Conservation (phyloP, 1,140 invertebrate genomes). For the Leptonema lineaticorne region DNA sequence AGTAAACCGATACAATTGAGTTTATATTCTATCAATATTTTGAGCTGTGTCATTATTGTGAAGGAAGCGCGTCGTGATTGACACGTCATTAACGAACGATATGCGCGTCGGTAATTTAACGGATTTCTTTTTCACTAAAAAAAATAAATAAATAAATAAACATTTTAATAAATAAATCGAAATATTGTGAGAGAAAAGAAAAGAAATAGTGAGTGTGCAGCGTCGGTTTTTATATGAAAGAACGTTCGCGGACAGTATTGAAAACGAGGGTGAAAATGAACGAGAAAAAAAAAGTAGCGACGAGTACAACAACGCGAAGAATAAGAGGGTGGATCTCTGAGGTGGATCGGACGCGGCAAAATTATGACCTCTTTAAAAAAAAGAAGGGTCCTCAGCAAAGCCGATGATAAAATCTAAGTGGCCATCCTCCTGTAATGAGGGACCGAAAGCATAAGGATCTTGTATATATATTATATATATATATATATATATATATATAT, state of each 20-base stretch:
- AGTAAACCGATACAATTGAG: no score
- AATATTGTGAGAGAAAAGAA: no score
- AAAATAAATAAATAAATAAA: no score
- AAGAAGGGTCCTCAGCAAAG: conserved; percentile 37
- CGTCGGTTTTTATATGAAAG: neutral
- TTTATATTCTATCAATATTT: no score
- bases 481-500: no score
- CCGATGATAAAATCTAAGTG: conserved; percentile 42
- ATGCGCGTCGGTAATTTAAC: no score
- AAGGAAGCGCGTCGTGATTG: no score
- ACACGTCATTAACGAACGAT: no score
- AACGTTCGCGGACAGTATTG: neutral
- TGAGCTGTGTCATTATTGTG: no score
- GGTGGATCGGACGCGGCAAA: conserved; percentile 41
- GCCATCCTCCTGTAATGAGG: conserved; percentile 40
- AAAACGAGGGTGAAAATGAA: neutral
- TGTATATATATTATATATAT: no score
- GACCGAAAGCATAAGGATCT: conserved; percentile 24
- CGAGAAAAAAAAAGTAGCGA: neutral
- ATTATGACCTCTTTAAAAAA: conserved; percentile 41
- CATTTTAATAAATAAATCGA: no score
- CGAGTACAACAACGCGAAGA: neutral
- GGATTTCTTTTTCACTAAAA: no score
- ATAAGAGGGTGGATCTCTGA: conserved; percentile 17
- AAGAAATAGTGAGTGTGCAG: neutral